Conservation (phyloP, 2,888 invertebrate genomes). For the Pyrrhosoma nymphula region DNA sequence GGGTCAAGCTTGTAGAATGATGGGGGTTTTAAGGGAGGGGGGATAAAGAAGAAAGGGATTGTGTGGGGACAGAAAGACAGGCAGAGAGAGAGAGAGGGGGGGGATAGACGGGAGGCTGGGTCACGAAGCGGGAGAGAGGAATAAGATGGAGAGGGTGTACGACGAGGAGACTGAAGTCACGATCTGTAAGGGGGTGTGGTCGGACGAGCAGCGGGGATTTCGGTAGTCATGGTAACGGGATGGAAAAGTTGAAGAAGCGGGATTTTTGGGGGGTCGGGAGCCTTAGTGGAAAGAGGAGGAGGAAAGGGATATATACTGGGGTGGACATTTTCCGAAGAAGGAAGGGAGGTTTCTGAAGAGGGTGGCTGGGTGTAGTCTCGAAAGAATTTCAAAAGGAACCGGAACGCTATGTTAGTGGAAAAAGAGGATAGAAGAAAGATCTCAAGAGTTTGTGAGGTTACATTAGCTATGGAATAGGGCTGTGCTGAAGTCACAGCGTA, state of each 20-base stretch:
- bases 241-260: neutral
- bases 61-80: neutral
- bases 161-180: neutral
- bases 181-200: neutral
- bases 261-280: neutral
- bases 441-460: neutral
- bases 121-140: conserved; percentile 6
- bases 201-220: neutral
- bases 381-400: conserved; percentile 3
- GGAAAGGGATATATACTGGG: neutral
- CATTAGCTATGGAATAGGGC: too few species aligned
- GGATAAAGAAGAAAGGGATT: neutral
- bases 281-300: neutral
- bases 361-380: neutral
- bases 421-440: neutral
- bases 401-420: neutral
- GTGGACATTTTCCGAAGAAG: too few species aligned
- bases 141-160: neutral
- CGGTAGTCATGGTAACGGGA: neutral
- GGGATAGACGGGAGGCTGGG: neutral
- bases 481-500: too few species aligned
- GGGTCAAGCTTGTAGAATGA: too few species aligned
- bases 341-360: too few species aligned
- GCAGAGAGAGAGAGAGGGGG: neutral
- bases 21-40: neutral